Base-by-base conservation (phyloP, 2,888 invertebrate genomes). In the Sphaeridia pumilis region DNA sequence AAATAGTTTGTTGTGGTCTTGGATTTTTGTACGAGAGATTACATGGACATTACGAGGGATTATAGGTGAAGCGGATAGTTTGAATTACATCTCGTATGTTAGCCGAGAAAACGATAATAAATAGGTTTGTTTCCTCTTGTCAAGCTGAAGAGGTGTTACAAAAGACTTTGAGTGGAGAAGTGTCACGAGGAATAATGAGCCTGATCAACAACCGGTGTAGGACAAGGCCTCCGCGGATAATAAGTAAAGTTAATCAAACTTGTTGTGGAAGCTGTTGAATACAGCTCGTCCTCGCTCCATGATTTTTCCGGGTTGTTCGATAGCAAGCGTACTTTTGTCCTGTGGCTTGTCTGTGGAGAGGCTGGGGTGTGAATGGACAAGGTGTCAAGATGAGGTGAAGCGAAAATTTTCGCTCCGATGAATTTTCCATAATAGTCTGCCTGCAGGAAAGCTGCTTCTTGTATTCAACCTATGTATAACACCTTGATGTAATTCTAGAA, bases 341-440 rank as follows among this genome's bases (percentile, higher is more conserved):
- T 31, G 31, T 31, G 7, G 31, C 31, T 31, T 7, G 31, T 31
- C 10, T 14, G 31, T 10, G 31, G 31, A 31, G 14, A 14, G 31
- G 7, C 10, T 10, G 31, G 14, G 31, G 31, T 14, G 31, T 46
- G 31, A 46, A 46, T 47, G 20, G 20, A 24, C 26, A 49, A 4
- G 38, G 38, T 38, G 38, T 38, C 10, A 38, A 38, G 38, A 38
- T 14, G 38, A 38, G 34, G 28, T 51, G 43, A 51, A 51, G 51
- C 51, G 45, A 45, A 51, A 45, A 45, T 51, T 51, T 51, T 51
- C 45, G 51, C 51, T 44, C 35, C 51, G 51, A 5, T 51, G 51
- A 44, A 21, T 45, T 45, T 44, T 44, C 35, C 27, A 44, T 43
- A 36, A 38, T 28, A 41, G 48, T n/a, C n/a, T n/a, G n/a, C n/a